phyloP scores from a whole-genome alignment of 2,888 invertebrate species.

The Caprella mutica region DNA sequence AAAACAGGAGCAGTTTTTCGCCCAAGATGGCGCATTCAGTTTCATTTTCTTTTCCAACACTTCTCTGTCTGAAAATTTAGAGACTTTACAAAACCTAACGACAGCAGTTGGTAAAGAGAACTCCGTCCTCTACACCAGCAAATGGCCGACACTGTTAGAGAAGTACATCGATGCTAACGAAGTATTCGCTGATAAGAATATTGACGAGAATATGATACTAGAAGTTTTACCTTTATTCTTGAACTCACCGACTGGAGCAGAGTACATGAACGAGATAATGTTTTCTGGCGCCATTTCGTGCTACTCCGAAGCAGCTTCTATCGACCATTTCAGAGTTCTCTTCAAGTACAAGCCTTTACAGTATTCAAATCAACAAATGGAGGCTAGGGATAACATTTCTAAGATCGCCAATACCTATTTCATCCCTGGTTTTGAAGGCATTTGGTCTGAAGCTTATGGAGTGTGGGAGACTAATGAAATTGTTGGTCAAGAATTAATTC shows the following conservation, averaged over 20 bases:
- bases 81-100: constrained; percentile 36
- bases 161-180: constrained; percentile 12
- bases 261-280: constrained; percentile 55
- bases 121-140: constrained; percentile 20
- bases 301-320: constrained; percentile 49
- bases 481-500: constrained; percentile 59
- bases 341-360: constrained; percentile 48
- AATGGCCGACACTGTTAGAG: constrained; percentile 24
- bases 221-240: constrained; percentile 22
- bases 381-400: constrained; percentile 55
- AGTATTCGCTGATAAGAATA: constrained; percentile 9
- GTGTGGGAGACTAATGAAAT: constrained; percentile 41
- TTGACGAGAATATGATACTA: constrained; percentile 12
- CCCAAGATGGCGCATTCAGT: constrained; percentile 36
- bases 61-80: constrained; percentile 37
- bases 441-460: constrained; percentile 29
- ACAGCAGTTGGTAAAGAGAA: too few species aligned
- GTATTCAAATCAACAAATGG: constrained; percentile 53
- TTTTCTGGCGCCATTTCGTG: constrained; percentile 51
- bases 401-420: constrained; percentile 14
- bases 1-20: constrained; percentile 36
- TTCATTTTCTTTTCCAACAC: constrained; percentile 37
- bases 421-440: constrained; percentile 22
- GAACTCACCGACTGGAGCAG: constrained; percentile 46
- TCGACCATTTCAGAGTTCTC: constrained; percentile 38